Base-by-base conservation (phyloP, 2,113 vertebrate species). In the Ailurus styani region DNA sequence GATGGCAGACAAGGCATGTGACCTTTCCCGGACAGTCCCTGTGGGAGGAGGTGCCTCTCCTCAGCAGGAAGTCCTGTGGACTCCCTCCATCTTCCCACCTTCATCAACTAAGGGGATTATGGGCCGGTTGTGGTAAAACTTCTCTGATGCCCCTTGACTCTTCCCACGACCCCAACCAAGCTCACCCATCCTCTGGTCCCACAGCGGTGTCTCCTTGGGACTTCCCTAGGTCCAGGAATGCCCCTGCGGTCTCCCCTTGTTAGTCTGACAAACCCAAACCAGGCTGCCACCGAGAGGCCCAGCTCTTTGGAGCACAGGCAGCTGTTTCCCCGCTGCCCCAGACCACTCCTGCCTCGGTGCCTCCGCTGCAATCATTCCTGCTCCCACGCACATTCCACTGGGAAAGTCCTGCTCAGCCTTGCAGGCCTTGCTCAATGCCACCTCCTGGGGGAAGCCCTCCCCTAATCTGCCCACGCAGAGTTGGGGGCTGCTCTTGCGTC, bases 271-370 rank as follows among this genome's bases (percentile, higher is more conserved):
- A 37, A 73, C 7, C 6, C 60, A 70, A 77, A n/a, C 8, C 66
- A 42, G 73, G 52, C 54, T 60, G 60, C 47, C 37, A 12, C 78
- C 0, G 0, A n/a, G n/a, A 31, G 14, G 34, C 64, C 40, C 55
- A 55, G 64, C 2, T 3, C 45, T 83, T 73, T 42, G 0, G 3
- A 50, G 11, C 15, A 40, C 12, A 2, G 77, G 55, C 23, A 15
- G 37, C 85, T 25, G 5, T 10, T 54, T 40, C 50, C 57, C 77
- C 8, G 29, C 11, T 34, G 52, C 10, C 0, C 34, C 0, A 4
- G 27, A 37, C 55, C 1, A 3, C 42, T n/a, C 17, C n/a, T 1
- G 17, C 10, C 52, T 10, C n/a, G 11, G 31, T 55, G 87, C 45
- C 54, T 87, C n/a, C 4, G 3, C 27, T 27, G 77, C n/a, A 20